Evolutionary conservation across 2,797 vertebrate species (phyloP), one percentile per base, ranked within the genome.

Genomic region (Mormyrops boulengeri): DNA sequence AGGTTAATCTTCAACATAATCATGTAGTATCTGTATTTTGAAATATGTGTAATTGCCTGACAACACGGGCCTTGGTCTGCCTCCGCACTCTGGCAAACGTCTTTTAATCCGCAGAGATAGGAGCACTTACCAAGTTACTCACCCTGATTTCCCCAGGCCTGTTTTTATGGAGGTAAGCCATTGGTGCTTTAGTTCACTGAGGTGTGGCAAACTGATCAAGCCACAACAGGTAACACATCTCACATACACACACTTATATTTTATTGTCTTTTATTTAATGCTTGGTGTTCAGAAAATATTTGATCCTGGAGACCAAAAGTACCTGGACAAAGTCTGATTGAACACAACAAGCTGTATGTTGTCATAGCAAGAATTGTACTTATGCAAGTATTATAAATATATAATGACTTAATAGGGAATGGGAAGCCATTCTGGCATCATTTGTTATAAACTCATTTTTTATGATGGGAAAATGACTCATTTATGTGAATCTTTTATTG

Each of bases 381-480:
- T 82, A 77, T 77, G 73, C 17, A 80, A 80, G 77, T 82, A 47
- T 82, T 44, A 47, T 41, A 82, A 82, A 82, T 47, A 77, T 77
- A 19, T 77, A 77, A 77, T 11, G 41, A 77, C 26, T 77, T 38
- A 82, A 82, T n/a, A 82, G 38, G 19, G 8, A 19, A 47, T 82
- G 19, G 41, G 66, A 17, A 17, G 30, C 66, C 66, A 73, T 73
- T 38, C 66, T 73, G 66, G 30, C 4, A 73, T 73, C 14, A 73
- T 73, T 73, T 38, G 34, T 73, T 73, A 73, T 41, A 38, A 41
- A 17, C 34, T 73, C 14, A 44, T n/a, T 82, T 69, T 82, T 47
- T 82, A 44, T 82, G 38, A 82, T 82, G 77, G 77, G 77, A 82
- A 82, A 82, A 82, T 82, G 77, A 82, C 77, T 82, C 41, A 82